phyloP scores from a whole-genome alignment of 1,140 invertebrate species.

The Wasmannia auropunctata region DNA sequence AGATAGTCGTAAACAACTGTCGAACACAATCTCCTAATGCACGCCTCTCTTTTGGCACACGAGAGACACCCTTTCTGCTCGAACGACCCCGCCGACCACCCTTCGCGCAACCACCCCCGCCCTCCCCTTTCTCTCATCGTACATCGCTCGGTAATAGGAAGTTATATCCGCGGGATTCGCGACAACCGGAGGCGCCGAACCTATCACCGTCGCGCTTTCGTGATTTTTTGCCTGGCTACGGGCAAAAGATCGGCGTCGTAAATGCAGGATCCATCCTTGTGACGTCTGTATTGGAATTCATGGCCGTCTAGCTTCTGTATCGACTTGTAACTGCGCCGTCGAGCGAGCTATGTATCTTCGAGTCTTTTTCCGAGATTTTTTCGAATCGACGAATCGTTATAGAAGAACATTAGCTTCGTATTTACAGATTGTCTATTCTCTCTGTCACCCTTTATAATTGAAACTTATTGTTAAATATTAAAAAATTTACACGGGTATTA shows the following conservation, averaged over 20 bases:
- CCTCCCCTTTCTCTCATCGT: constrained; percentile 35
- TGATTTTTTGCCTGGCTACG: constrained; percentile 45
- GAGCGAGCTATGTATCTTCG: constrained; percentile 1
- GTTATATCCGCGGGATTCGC: constrained; percentile 74
- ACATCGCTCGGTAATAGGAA: constrained; percentile 72
- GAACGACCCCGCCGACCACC: background rate
- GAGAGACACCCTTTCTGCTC: constrained; percentile 48
- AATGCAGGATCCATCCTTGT: constrained; percentile 28
- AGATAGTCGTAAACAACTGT: constrained; percentile 83
- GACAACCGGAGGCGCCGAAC: constrained; percentile 59
- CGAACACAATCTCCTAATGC: constrained; percentile 85
- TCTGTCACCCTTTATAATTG: background rate
- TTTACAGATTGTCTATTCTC: background rate
- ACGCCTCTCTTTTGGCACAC: constrained; percentile 78
- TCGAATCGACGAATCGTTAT: background rate
- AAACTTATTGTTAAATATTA: too few relatives aligned
- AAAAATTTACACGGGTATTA: too few relatives aligned
- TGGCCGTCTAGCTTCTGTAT: constrained; percentile 49
- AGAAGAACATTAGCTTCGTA: background rate
- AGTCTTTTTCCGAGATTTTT: constrained; percentile 53
- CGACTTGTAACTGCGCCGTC: constrained; percentile 55
- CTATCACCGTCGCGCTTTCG: constrained; percentile 56
- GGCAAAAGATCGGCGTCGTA: constrained; percentile 15
- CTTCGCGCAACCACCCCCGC: constrained; percentile 30
- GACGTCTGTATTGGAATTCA: constrained; percentile 55